Percentiles rank a stretch among this genome's conserved stretches.
Evolutionary conservation across 2,113 vertebrate species (phyloP).

Genomic region (Syrmaticus mikado): DNA sequence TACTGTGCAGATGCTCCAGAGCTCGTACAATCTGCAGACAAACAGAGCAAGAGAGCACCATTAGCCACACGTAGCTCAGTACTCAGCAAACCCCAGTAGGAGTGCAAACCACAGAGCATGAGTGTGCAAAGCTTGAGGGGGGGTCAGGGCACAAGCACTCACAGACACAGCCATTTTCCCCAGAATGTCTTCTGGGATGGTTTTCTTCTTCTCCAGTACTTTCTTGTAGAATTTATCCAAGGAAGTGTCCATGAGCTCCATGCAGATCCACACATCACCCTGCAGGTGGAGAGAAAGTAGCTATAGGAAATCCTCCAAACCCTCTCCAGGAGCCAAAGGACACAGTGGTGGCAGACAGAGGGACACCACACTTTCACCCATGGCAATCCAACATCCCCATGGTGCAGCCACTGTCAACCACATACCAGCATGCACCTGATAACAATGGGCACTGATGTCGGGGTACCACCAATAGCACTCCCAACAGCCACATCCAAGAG

Average conservation of each 20-base stretch:
- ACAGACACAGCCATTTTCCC: conserved; percentile 85
- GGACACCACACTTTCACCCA: neutral
- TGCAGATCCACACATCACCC: conserved; percentile 87
- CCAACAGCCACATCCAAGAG: neutral
- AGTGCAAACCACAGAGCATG: neutral
- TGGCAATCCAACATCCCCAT: neutral
- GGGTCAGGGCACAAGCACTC: conserved; percentile 55
- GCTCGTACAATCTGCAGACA: conserved; percentile 79
- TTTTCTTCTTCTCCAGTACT: conserved; percentile 82
- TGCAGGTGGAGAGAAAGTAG: neutral
- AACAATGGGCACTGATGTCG: neutral
- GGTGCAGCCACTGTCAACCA: rapidly evolving
- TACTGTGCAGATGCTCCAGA: conserved; percentile 85
- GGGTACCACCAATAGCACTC: neutral
- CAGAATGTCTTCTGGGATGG: conserved; percentile 83
- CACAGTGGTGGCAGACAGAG: neutral
- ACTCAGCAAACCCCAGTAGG: neutral
- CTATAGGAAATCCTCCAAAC: neutral
- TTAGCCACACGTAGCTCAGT: neutral
- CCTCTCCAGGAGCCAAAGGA: rapidly evolving
- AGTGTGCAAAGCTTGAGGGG: neutral
- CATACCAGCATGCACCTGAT: neutral
- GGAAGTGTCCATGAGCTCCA: conserved; percentile 86
- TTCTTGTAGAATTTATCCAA: conserved; percentile 86
- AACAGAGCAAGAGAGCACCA: neutral